Percentiles rank a stretch among this genome's conserved stretches.
Conservation (phyloP, 2,797 vertebrate species). For the Sebastes hopkinsi region DNA sequence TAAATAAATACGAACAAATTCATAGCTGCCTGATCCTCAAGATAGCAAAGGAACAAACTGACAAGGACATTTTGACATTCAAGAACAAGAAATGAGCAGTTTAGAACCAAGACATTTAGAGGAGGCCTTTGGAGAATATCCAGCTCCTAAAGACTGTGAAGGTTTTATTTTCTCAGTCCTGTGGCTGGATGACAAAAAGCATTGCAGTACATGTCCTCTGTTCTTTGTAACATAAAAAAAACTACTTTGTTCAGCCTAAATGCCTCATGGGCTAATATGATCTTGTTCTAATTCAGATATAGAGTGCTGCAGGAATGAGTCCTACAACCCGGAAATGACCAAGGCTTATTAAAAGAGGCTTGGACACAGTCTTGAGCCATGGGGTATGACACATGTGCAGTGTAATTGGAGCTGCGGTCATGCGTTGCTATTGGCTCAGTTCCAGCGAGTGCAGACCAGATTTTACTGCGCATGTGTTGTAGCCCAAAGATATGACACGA, state of each 20-base stretch:
- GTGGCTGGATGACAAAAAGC: conserved; percentile 43
- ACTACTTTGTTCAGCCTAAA: conserved; percentile 1
- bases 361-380: too few relatives aligned
- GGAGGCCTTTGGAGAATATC: conserved; percentile 29
- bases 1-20: conserved; percentile 1
- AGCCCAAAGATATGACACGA: too few relatives aligned
- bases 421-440: too few relatives aligned
- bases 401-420: too few relatives aligned
- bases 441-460: too few relatives aligned
- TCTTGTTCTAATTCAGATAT: not conserved
- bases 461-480: too few relatives aligned
- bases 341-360: too few relatives aligned
- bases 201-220: conserved; percentile 37
- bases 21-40: conserved; percentile 3
- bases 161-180: conserved; percentile 26
- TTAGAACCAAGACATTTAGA: conserved; percentile 16
- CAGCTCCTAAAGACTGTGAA: conserved; percentile 31
- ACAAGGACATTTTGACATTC: conserved; percentile 44
- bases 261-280: not conserved
- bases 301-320: too few relatives aligned
- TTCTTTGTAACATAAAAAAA: conserved; percentile 18
- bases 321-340: too few relatives aligned
- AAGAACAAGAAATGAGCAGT: conserved; percentile 45
- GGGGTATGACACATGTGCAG: too few relatives aligned
- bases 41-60: conserved; percentile 18